Conservation (phyloP, 2,888 invertebrate species). For the Luperina nickerlii region DNA sequence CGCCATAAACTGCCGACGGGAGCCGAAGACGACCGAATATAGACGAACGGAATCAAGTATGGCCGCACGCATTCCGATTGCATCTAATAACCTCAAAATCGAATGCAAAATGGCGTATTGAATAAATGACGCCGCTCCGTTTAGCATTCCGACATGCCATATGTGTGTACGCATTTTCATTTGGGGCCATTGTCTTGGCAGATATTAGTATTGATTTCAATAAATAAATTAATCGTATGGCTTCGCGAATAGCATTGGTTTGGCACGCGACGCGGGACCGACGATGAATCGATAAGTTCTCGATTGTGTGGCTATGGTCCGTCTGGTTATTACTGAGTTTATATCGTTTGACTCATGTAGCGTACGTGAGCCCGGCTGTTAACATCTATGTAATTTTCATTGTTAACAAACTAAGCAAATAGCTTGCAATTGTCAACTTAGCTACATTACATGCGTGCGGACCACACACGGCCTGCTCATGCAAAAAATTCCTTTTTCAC, state of each 20-base stretch:
- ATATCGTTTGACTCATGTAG: slow-evolving; percentile 86
- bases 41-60: slow-evolving; percentile 84
- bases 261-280: slow-evolving; percentile 88
- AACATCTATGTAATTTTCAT: slow-evolving; percentile 86
- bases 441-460: slow-evolving; percentile 40
- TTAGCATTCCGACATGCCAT: slow-evolving; percentile 89
- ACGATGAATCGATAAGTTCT: slow-evolving; percentile 85
- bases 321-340: slow-evolving; percentile 80
- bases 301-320: slow-evolving; percentile 80
- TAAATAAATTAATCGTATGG: slow-evolving; percentile 90
- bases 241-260: slow-evolving; percentile 86
- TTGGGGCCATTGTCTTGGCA: slow-evolving; percentile 89
- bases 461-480: slow-evolving; percentile 54
- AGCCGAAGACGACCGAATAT: slow-evolving; percentile 83
- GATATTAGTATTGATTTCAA: slow-evolving; percentile 91
- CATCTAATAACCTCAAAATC: slow-evolving; percentile 90
- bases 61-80: slow-evolving; percentile 89
- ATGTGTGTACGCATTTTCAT: slow-evolving; percentile 89
- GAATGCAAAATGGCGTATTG: slow-evolving; percentile 89
- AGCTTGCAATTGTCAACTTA: slow-evolving; percentile 62
- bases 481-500: slow-evolving; percentile 18
- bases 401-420: slow-evolving; percentile 81
- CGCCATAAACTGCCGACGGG: slow-evolving; percentile 78
- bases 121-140: slow-evolving; percentile 88
- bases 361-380: slow-evolving; percentile 86